Base-by-base conservation (phyloP, 2,888 invertebrate species). In the Pseudanteris insignis region DNA sequence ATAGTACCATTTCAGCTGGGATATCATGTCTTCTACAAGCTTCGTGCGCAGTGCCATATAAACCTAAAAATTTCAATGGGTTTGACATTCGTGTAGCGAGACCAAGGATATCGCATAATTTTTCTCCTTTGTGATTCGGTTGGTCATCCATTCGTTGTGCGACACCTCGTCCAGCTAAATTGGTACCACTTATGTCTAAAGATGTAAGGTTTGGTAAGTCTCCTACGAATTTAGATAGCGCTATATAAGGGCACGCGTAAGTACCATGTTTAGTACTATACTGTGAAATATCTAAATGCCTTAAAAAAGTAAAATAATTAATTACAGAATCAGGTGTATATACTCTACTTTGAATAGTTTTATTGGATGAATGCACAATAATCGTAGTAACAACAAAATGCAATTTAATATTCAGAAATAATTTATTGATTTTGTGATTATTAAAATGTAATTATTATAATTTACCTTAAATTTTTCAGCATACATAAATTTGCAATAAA, bases 181-280 rank as follows among this genome's bases (percentile, higher is more conserved):
- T 96, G 10, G 97, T 97, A 8, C 96, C 96, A 2, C 96, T 95
- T 75, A 98, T 94, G 81, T 98, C 97, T 69, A 98, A 82, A 13
- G 92, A 92, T 29, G 86, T 86, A 55, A 98, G 81, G 40, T 86
- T 79, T 0, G 91, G 90, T 69, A 98, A 83, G 74, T 83, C 87
- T 40, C 84, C 83, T 7, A 96, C 87, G 25, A 98, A 82, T 67
- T 84, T 84, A 12, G 86, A 82, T 28, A 98, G 81, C 18, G 88
- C 83, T 62, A 86, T 83, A 81, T 90, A 91, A 2, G 93, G 91
- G 68, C 89, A 86, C 24, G 85, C 83, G 77, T 89, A 96, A 61
- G 85, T 86, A 2, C 91, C 91, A 66, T 88, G 86, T 33, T 88
- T 86, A 55, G 86, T 86, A 70, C 85, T 84, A 0, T 85, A 86